Percentiles rank a stretch among this genome's conserved stretches.
phyloP scores from a whole-genome alignment of 2,888 invertebrate genomes.

The Acanthopleura granulata region DNA sequence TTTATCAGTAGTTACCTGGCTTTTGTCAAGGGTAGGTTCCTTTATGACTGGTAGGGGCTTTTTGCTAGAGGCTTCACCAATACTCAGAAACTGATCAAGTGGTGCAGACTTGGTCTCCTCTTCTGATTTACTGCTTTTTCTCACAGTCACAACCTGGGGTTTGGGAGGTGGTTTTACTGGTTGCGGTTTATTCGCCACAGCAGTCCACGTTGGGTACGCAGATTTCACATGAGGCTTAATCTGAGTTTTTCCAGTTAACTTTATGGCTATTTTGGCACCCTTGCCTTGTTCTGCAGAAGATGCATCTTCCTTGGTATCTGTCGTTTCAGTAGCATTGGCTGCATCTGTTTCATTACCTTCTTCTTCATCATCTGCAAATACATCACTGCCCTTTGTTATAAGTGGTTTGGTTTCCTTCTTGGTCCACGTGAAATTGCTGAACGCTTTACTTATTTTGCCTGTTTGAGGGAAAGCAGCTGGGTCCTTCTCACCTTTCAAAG shows the following conservation, averaged over 20 bases:
- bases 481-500: no score
- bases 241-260: conserved; percentile 31
- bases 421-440: background rate
- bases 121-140: background rate
- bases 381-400: background rate
- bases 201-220: background rate
- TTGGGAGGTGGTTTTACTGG: background rate
- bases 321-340: background rate
- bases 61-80: background rate
- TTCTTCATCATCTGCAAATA: conserved; percentile 22
- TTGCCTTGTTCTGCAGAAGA: background rate
- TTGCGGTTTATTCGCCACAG: background rate
- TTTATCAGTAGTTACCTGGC: background rate
- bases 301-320: conserved; percentile 2
- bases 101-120: background rate
- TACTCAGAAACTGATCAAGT: conserved; percentile 2
- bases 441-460: no score
- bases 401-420: conserved; percentile 2
- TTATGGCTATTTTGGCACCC: conserved; percentile 31
- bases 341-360: background rate
- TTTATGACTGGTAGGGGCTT: conserved; percentile 10
- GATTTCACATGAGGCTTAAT: conserved; percentile 25
- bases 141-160: background rate
- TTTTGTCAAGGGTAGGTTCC: background rate
- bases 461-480: no score